These are phyloP conservation scores for Patella depressa DNA, from an alignment of 2,888 invertebrate species.

Conservation along the genomic window DNA sequence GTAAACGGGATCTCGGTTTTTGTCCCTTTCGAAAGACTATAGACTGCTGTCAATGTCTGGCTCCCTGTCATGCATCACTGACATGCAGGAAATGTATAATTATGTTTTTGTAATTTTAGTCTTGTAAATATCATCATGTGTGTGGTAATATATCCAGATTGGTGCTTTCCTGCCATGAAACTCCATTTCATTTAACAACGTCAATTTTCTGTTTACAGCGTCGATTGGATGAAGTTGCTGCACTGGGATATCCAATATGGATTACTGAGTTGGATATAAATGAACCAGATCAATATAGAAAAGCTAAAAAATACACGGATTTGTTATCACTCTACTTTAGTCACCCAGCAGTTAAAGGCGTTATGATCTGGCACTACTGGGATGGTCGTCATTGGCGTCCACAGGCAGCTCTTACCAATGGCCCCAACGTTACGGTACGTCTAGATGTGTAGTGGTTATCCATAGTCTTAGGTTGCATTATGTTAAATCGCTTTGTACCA, in stretches of 20 bases:
- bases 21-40: too few relatives aligned
- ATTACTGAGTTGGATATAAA: constrained; percentile 38
- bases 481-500: too few relatives aligned
- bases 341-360: constrained; percentile 5
- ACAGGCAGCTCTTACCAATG: constrained; percentile 11
- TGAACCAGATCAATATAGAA: constrained; percentile 13
- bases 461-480: too few relatives aligned
- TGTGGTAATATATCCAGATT: not conserved
- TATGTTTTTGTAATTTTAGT: not conserved
- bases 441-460: not conserved
- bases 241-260: constrained; percentile 36
- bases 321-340: constrained; percentile 22
- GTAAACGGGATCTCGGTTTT: too few relatives aligned
- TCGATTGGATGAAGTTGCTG: constrained; percentile 34
- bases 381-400: constrained; percentile 9
- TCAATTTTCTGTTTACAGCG: constrained; percentile 22
- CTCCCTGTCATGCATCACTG: too few relatives aligned
- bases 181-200: too few relatives aligned
- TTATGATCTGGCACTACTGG: constrained; percentile 17
- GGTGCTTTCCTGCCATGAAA: not conserved
- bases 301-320: constrained; percentile 24
- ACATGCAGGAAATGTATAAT: not conserved
- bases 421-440: constrained; percentile 9
- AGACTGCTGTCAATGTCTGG: not conserved
- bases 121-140: too few relatives aligned